Evolutionary conservation across 2,113 vertebrate genomes (phyloP), one percentile per base, ranked within the genome.

Genomic region (Turdus rufiventris): DNA sequence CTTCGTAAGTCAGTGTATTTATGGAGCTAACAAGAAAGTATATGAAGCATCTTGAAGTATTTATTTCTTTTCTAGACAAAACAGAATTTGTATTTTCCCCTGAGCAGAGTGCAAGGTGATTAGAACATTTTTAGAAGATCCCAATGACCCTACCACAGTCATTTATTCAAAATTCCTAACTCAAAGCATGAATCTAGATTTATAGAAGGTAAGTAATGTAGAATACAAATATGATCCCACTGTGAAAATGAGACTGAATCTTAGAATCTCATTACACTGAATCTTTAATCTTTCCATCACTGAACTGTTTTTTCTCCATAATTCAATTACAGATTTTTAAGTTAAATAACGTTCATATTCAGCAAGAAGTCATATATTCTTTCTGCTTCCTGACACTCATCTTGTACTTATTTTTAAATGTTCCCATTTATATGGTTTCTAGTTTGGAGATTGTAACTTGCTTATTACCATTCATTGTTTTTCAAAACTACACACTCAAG

Each of bases 251-350:
- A 92, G 61, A 86, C 38, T 38, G 38, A 38, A 38, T 38, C 38
- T 38, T 11, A 38, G 38, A 38, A 38, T 38, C 38, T 38, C 34
- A 71, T 89, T 92, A 88, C 17, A 81, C 18, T 92, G 81, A 95
- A 94, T 86, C 86, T 87, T 96, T 89, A 84, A 91, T 91, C 68
- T 86, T 71, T 68, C 25, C n/a, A 84, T 63, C 61, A 75, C 14
- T 60, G 3, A 54, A 63, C 19, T n/a, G 86, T 63, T 93, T 84
- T 86, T 89, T 77, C 29, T 90, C 21, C 28, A 56, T 81, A 89
- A 88, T 58, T 83, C 47, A 80, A 56, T 86, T 85, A 66, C 24
- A 74, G 29, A 36, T 38, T 82, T 90, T 94, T 54, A 42, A 63
- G 42, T 60, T 21, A 86, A 90, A 74, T 74, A 31, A 65, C 20